phyloP scores from a whole-genome alignment of 2,888 invertebrate species.

The Boloria euphrosyne region DNA sequence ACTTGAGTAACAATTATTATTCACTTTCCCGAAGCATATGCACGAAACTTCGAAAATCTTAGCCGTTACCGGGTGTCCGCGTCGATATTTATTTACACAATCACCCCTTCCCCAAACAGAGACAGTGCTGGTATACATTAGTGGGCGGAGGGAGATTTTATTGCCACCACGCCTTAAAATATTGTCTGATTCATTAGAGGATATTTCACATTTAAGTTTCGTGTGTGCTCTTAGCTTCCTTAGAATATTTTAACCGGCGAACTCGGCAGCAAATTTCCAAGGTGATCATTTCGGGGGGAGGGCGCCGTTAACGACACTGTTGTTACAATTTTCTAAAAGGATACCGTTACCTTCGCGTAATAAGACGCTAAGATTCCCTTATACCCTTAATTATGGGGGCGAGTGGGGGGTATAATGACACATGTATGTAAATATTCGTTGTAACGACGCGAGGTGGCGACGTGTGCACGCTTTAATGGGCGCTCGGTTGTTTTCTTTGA shows the following conservation, averaged over 20 bases:
- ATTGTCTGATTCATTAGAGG: conserved; percentile 83
- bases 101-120: conserved; percentile 70
- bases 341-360: conserved; percentile 80
- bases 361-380: conserved; percentile 82
- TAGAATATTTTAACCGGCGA: conserved; percentile 59
- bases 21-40: no score
- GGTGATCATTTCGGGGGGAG: conserved; percentile 65
- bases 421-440: conserved; percentile 81
- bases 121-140: conserved; percentile 79
- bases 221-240: conserved; percentile 69
- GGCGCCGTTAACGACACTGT: conserved; percentile 69
- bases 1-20: no score
- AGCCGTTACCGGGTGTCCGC: conserved; percentile 56
- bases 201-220: conserved; percentile 81
- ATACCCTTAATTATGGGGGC: conserved; percentile 79
- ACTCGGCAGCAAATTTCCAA: conserved; percentile 65
- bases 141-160: conserved; percentile 75
- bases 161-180: conserved; percentile 80
- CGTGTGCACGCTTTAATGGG: conserved; percentile 77
- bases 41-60: conserved; percentile 2
- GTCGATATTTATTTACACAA: conserved; percentile 76
- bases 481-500: conserved; percentile 81
- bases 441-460: conserved; percentile 79
- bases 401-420: conserved; percentile 71
- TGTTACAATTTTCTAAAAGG: conserved; percentile 81